A percentile compares a stretch with the other conserved stretches of the same genome.
These are phyloP conservation scores for Amphiprion ocellaris DNA, from an alignment of 2,113 vertebrate genomes.

Conservation along the genomic window DNA sequence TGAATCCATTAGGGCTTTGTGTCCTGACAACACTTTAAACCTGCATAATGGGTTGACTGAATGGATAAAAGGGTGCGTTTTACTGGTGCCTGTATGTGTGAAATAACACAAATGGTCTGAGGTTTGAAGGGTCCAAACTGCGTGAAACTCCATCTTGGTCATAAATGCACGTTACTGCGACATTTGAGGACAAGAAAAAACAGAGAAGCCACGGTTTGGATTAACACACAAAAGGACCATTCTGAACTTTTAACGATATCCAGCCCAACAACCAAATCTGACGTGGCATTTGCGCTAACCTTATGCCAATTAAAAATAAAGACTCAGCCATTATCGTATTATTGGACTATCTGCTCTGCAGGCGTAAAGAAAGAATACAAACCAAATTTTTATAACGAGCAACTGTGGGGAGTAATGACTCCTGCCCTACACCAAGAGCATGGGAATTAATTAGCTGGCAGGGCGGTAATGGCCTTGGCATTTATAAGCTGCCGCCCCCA, in stretches of 20 bases:
- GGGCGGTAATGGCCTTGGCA: constrained; percentile 69
- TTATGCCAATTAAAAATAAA: constrained; percentile 64
- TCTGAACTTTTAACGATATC: constrained; percentile 40
- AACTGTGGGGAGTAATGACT: constrained; percentile 55
- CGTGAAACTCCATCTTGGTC: background rate
- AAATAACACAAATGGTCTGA: too few species aligned
- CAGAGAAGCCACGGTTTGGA: background rate
- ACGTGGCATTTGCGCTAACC: constrained; percentile 56
- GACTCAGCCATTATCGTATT: constrained; percentile 52
- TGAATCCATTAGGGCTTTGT: too few species aligned
- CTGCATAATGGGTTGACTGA: background rate
- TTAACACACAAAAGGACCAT: constrained; percentile 35
- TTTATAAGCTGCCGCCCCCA: constrained; percentile 56
- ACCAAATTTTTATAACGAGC: constrained; percentile 62
- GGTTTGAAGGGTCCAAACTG: too few species aligned
- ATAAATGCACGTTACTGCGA: background rate
- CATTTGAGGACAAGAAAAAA: constrained; percentile 16
- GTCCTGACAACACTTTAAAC: background rate
- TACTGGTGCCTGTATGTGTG: too few species aligned
- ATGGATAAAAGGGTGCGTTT: too few species aligned
- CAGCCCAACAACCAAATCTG: constrained; percentile 26
- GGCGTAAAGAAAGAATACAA: constrained; percentile 48
- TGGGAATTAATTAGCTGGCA: constrained; percentile 65
- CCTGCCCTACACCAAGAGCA: constrained; percentile 54
- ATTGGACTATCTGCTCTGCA: constrained; percentile 53